A percentile compares a stretch with the other conserved stretches of the same genome.
Evolutionary conservation across 1,140 invertebrate species (phyloP).

Genomic region (Drosophila parvula): DNA sequence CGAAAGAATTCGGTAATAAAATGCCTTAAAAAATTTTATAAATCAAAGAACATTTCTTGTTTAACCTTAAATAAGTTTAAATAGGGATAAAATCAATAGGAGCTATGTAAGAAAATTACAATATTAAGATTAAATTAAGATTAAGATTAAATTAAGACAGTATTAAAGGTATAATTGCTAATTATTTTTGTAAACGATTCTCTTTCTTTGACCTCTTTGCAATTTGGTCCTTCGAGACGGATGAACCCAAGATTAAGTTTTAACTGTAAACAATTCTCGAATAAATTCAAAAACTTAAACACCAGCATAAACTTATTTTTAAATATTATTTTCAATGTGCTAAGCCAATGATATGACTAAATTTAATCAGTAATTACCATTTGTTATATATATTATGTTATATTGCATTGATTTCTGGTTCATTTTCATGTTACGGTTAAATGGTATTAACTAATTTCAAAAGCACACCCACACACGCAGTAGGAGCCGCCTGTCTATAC

Average conservation of each 20-base stretch:
- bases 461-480: slow-evolving; percentile 7
- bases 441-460: neutral
- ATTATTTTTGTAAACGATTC: too few relatives aligned
- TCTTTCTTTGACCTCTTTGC: too few relatives aligned
- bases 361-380: neutral
- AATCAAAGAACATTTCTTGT: neutral
- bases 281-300: neutral
- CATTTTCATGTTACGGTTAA: neutral
- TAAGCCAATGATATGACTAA: neutral
- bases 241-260: too few relatives aligned
- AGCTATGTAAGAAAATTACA: too few relatives aligned
- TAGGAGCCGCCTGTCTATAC: slow-evolving; percentile 13
- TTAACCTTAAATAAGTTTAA: too few relatives aligned
- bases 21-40: too few relatives aligned
- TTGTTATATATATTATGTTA: neutral
- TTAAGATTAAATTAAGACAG: too few relatives aligned
- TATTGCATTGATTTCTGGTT: neutral
- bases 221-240: too few relatives aligned
- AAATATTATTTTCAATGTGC: neutral
- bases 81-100: too few relatives aligned
- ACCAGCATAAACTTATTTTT: neutral
- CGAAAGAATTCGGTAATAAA: too few relatives aligned
- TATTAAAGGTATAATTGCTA: too few relatives aligned
- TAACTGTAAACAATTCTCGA: neutral
- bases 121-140: too few relatives aligned